Evolutionary conservation across 2,888 invertebrate species (phyloP), one percentile per base, ranked within the genome.

Genomic region (Apantesis nais): DNA sequence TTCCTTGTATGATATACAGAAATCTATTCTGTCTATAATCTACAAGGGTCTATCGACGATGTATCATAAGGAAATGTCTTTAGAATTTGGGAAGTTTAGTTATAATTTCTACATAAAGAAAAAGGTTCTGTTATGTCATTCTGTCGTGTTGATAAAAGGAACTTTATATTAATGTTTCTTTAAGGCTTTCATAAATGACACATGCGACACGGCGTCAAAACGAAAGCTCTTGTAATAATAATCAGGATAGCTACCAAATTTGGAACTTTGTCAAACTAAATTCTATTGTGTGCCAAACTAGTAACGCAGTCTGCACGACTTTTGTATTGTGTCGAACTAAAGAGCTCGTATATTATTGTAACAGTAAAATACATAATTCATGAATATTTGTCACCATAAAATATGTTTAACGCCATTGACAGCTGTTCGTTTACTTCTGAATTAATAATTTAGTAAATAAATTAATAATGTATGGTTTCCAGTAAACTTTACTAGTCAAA

Each of bases 221-320:
- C 63, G 70, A 74, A 73, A 44, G 61, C 66, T 68, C 64, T 68
- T 44, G 68, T 66, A 68, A 64, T 71, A 69, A 73, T 72, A 78
- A 81, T 77, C 79, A 76, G 73, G 72, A 66, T 69, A 72, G 72
- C 74, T 44, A 71, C 76, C 78, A 70, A 78, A 76, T 79, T 83
- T 81, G 78, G 83, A 74, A 74, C 76, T 76, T 74, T 76, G 81
- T 76, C 81, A 83, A 79, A 81, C 72, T 71, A 78, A 81, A 83
- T 81, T 65, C 81, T 65, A 82, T 82, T 82, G 79, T 83, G 76
- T 81, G 79, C 79, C 83, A 83, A 83, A 74, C 74, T 68, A 67
- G 73, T 78, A 74, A 75, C 72, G 67, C 74, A 61, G 68, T 72
- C 37, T 70, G 74, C 77, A 79, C 79, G 78, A 82, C 75, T 72